A percentile compares a stretch with the other conserved stretches of the same genome.
These are phyloP conservation scores for Drosophila paramelanica DNA, from an alignment of 2,888 invertebrate species.

Conservation along the genomic window DNA sequence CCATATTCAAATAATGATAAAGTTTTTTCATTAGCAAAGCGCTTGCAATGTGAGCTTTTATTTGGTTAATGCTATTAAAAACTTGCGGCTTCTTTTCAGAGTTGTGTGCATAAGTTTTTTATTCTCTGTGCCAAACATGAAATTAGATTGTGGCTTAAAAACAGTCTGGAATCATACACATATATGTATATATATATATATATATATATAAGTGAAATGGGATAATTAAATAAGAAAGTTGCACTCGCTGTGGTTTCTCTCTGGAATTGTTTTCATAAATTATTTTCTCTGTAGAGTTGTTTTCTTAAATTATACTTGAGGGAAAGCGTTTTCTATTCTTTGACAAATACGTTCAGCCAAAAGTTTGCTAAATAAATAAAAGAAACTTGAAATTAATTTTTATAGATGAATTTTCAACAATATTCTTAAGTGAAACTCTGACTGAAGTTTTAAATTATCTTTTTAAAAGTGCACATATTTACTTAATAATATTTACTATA, in stretches of 20 bases:
- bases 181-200: neutral
- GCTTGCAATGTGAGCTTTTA: too few relatives aligned
- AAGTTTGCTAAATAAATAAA: conserved; percentile 25
- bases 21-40: too few relatives aligned
- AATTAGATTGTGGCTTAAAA: neutral
- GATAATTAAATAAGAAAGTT: conserved; percentile 4
- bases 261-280: conserved; percentile 5
- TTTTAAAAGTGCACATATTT: too few relatives aligned
- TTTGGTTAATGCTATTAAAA: conserved; percentile 26
- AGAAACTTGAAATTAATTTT: conserved; percentile 1
- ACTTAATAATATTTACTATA: too few relatives aligned
- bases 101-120: conserved; percentile 6
- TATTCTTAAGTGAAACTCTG: conserved; percentile 4
- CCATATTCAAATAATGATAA: too few relatives aligned
- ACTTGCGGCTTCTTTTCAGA: conserved; percentile 11
- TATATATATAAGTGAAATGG: conserved; percentile 4
- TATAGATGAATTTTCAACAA: conserved; percentile 3
- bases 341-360: conserved; percentile 10
- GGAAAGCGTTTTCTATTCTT: neutral
- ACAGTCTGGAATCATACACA: neutral
- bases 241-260: neutral
- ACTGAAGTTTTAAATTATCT: too few relatives aligned
- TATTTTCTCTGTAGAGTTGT: neutral
- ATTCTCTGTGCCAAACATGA: conserved; percentile 3
- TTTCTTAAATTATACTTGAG: conserved; percentile 18